phyloP scores from a whole-genome alignment of 1,140 invertebrate genomes.

The Diachasmimorpha longicaudata region DNA sequence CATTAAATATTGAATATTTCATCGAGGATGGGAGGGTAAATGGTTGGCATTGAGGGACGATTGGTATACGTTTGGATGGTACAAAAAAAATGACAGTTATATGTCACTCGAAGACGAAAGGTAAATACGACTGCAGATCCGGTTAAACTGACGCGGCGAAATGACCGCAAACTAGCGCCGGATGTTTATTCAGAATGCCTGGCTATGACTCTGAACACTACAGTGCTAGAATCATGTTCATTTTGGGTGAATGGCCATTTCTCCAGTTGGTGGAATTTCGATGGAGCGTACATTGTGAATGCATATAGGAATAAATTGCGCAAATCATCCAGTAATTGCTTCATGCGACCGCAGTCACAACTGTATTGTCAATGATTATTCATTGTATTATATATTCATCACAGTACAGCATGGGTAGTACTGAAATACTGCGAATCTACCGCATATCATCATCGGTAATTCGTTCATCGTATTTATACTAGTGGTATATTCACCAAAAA shows the following conservation, averaged over 20 bases:
- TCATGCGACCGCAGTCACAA: not conserved
- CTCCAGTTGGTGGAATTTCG: not conserved
- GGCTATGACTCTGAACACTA: not conserved
- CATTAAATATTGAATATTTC: no score
- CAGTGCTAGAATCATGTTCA: not conserved
- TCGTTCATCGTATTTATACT: not conserved
- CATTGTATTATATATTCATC: slow-evolving; percentile 13
- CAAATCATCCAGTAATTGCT: slow-evolving; percentile 22
- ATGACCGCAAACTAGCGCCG: not conserved
- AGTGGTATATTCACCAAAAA: not conserved
- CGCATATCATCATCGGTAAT: not conserved
- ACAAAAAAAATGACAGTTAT: not conserved
- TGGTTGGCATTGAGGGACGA: no score
- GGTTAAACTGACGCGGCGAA: not conserved
- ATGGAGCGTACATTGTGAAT: not conserved
- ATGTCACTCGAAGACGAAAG: not conserved
- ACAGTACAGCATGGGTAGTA: not conserved
- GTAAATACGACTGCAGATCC: not conserved
- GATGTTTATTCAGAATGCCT: slow-evolving; percentile 6
- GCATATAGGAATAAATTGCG: slow-evolving; percentile 16
- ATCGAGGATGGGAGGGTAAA: no score
- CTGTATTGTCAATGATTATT: slow-evolving; percentile 20
- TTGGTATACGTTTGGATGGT: not conserved
- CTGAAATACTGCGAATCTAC: not conserved
- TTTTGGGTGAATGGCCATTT: not conserved